Base-by-base conservation (phyloP, 2,113 vertebrate genomes). In the Rhinichthys klamathensis region DNA sequence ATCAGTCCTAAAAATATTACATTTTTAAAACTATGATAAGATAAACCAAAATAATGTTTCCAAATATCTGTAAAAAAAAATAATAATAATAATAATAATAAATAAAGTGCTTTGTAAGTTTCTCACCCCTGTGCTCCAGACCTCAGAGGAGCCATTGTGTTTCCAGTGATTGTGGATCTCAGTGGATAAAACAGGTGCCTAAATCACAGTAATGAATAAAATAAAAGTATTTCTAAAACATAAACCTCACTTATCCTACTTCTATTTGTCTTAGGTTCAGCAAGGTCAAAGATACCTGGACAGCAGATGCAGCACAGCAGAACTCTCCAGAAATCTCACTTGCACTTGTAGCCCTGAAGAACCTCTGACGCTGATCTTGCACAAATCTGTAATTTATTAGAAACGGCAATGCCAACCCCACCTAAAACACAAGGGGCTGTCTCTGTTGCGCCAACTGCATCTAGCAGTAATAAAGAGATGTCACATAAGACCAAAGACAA, bases 321-420 rank as follows among this genome's bases (percentile, higher is more conserved):
- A 61, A 60, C 23, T 35, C 74, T 77, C 49, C 25, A 56, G 78
- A 69, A 67, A 23, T 23, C 32, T 70, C 18, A 70, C 67, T 70
- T 70, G 18, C 41, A 41, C 67, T 38, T 70, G 18, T n/a, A 74
- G 72, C 49, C 49, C 27, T 35, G 4, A 51, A 69, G 44, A 27
- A 41, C 11, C 3, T 69, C 86, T 60, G 78, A 74, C 16, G 18
- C 56, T n/a, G 3, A 35, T 77, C 16, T 41, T 80, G 16, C 32
- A 16, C n/a, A 21, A 44, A 69, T 58, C 72, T 82, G 60, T 41
- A 18, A 54, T 85, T 88, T 88, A 85, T 88, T 27, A 46, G 15
- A 84, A 85, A 81, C 30, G 2, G 6, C 11, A 4, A 25, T 25
- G 63, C 72, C 25, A 18, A 81, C 65, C 83, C 30, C 61, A 54